Percentiles rank a stretch among this genome's conserved stretches.
phyloP scores from a whole-genome alignment of 1,140 invertebrate species.

The Bicyclus anynana region DNA sequence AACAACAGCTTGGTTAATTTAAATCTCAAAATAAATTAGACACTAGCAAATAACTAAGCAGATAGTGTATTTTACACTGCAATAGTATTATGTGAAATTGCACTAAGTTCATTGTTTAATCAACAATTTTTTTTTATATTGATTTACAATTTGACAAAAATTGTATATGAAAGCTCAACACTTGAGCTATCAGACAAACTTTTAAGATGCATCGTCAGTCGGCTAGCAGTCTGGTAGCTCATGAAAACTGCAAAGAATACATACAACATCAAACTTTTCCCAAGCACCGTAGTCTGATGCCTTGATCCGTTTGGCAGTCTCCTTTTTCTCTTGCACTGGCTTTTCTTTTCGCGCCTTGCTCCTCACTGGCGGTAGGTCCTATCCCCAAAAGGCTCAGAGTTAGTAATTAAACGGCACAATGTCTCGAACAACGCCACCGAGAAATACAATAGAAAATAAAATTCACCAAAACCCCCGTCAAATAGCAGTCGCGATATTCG shows the following conservation, averaged over 20 bases:
- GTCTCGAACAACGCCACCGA: constrained; percentile 14
- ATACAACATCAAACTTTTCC: constrained; percentile 90
- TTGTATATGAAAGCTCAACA: too few species aligned
- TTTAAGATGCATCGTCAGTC: too few species aligned
- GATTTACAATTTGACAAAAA: too few species aligned
- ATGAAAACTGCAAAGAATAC: constrained; percentile 30
- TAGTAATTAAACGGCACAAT: background rate
- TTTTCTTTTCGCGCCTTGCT: constrained; percentile 74
- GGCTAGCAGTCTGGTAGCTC: background rate
- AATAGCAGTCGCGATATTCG: constrained; percentile 15
- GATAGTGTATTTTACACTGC: too few species aligned
- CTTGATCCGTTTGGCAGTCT: constrained; percentile 64
- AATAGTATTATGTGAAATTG: too few species aligned
- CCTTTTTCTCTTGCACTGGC: constrained; percentile 48
- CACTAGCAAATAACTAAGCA: too few species aligned
- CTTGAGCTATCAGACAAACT: too few species aligned
- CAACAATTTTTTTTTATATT: too few species aligned
- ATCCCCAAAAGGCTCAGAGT: constrained; percentile 29
- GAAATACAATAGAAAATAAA: constrained; percentile 22
- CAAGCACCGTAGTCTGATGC: constrained; percentile 84
- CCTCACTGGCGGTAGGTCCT: constrained; percentile 78
- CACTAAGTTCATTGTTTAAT: too few species aligned
- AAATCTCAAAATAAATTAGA: too few species aligned
- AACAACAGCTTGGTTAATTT: too few species aligned
- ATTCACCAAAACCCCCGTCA: constrained; percentile 16